Base-by-base conservation (phyloP, 2,113 vertebrate genomes). In the Plecturocebus donacophilus region DNA sequence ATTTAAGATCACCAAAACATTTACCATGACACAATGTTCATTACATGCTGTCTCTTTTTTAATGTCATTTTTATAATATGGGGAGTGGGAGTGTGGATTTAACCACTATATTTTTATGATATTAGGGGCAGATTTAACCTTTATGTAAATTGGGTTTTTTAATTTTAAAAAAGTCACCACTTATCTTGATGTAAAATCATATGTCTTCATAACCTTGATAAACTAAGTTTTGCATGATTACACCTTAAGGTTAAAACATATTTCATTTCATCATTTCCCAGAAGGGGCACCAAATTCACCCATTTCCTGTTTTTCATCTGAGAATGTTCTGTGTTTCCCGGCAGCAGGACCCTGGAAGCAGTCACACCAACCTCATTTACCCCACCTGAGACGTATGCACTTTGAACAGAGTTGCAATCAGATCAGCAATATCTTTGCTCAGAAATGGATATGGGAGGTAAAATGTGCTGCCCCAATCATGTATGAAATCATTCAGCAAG, bases 241-340 rank as follows among this genome's bases (percentile, higher is more conserved):
- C 96, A 90, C 97, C 84, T 97, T 87, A 52, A 87, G 81, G 97
- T 77, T 92, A 94, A 98, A 97, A 97, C 96, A 73, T 76, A 95
- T 96, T 96, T 97, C 70, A 91, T 97, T 97, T 98, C 96, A 97
- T 90, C 97, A 91, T 97, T 98, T 98, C 97, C 97, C 96, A 97
- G 97, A 97, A 98, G 92, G 89, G 96, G 96, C 92, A 93, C 94
- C 32, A 77, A 92, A 95, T 97, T 92, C 90, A 97, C 97, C 93
- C 90, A 87, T 97, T 98, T 98, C 98, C 97, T 98, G 98, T 98
- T 98, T 98, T 97, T 93, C 66, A 90, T 97, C 96, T 97, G 90
- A 95, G 90, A 90, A 64, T n/a, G 45, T 84, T 95, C 96, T 97
- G 7, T 16, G 27, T 97, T 96, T 95, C 92, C 95, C 96, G 40